phyloP scores from a whole-genome alignment of 2,888 invertebrate genomes.

The Halictus quadricinctus region DNA sequence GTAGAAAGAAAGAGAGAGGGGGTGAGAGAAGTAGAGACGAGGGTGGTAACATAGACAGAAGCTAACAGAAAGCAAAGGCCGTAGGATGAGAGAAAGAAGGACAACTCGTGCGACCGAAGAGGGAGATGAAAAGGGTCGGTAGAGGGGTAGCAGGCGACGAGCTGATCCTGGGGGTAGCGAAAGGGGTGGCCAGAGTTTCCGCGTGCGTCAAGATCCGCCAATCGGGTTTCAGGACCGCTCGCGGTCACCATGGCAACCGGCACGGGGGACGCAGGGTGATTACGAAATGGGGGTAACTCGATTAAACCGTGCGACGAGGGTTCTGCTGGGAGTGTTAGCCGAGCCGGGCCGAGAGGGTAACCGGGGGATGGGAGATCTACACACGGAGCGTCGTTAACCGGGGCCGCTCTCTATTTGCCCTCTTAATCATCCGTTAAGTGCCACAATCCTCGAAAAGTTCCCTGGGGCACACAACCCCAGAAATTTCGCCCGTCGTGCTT shows the following conservation, averaged over 20 bases:
- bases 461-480: conserved; percentile 42
- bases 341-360: conserved; percentile 21
- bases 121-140: conserved; percentile 18
- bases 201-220: conserved; percentile 70
- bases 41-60: conserved; percentile 1
- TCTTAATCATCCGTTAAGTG: conserved; percentile 82
- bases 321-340: conserved; percentile 49
- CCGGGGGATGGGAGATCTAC: conserved; percentile 29
- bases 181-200: conserved; percentile 64
- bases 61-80: background rate
- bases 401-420: conserved; percentile 78
- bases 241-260: conserved; percentile 78
- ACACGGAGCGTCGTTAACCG: conserved; percentile 45
- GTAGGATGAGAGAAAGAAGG: background rate
- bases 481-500: conserved; percentile 14
- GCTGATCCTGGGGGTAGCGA: conserved; percentile 60
- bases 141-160: conserved; percentile 41
- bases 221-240: conserved; percentile 72
- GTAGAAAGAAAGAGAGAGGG: background rate
- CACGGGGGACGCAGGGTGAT: conserved; percentile 76
- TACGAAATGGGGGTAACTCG: conserved; percentile 81
- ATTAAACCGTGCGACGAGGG: conserved; percentile 74
- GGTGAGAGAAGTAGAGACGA: background rate
- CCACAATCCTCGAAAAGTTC: conserved; percentile 67
- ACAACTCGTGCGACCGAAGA: background rate